Conservation (phyloP, 2,113 vertebrate species). For the Mellivora capensis region DNA sequence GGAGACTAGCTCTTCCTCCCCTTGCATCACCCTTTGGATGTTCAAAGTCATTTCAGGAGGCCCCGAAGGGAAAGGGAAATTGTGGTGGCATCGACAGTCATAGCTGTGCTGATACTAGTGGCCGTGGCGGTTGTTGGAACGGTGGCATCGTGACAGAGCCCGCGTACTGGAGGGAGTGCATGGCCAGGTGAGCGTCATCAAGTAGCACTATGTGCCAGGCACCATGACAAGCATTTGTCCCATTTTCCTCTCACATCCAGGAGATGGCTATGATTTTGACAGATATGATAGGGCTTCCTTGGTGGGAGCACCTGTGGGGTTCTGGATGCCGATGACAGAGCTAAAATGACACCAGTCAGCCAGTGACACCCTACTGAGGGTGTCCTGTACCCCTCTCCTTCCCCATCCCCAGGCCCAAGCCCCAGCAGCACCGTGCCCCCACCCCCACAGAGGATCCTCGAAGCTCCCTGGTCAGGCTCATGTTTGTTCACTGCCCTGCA, state of each 20-base stretch:
- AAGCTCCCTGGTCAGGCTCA: not conserved
- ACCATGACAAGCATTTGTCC: not conserved
- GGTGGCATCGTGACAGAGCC: not conserved
- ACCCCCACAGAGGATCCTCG: not conserved
- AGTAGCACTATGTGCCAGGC: not conserved
- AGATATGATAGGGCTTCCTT: not conserved
- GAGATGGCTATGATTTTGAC: not conserved
- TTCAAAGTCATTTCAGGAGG: slow-evolving; percentile 8
- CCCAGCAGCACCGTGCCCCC: not conserved
- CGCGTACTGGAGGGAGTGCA: not conserved
- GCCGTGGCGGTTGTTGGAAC: accelerated
- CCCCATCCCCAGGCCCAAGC: no score
- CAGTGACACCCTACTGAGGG: not conserved
- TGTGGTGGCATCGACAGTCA: not conserved
- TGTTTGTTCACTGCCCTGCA: not conserved
- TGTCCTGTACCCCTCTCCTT: not conserved
- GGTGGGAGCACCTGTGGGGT: not conserved
- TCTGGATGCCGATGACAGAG: not conserved
- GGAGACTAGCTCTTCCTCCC: not conserved
- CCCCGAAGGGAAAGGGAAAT: slow-evolving; percentile 31
- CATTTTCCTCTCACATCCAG: not conserved
- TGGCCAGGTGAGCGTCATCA: not conserved
- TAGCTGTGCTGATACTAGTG: not conserved
- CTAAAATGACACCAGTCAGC: not conserved
- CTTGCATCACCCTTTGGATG: not conserved